Evolutionary conservation across 2,797 vertebrate species (phyloP).

Genomic region (Melopsittacus undulatus): DNA sequence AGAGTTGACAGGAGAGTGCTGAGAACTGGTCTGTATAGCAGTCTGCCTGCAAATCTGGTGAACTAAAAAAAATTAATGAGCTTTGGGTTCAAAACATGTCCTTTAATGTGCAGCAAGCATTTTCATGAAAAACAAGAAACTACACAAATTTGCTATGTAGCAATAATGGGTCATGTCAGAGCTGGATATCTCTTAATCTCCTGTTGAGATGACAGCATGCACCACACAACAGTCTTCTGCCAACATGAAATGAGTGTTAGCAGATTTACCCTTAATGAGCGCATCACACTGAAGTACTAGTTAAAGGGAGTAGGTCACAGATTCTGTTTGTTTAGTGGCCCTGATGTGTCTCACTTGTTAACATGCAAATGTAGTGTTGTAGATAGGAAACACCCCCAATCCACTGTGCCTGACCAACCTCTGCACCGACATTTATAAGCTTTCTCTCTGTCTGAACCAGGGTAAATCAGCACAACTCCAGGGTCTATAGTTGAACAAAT

Average conservation of each 20-base stretch:
- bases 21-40: slow-evolving; percentile 16
- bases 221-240: slow-evolving; percentile 27
- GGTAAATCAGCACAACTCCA: background rate
- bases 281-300: slow-evolving; percentile 49
- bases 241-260: slow-evolving; percentile 53
- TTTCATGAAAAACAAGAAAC: slow-evolving; percentile 63
- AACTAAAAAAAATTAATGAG: slow-evolving; percentile 69
- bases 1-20: slow-evolving; percentile 2
- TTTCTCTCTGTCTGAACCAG: background rate
- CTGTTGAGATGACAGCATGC: slow-evolving; percentile 64
- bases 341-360: background rate
- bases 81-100: slow-evolving; percentile 60
- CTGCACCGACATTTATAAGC: background rate
- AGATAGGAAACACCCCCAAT: background rate
- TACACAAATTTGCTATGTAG: slow-evolving; percentile 65
- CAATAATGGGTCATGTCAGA: slow-evolving; percentile 48
- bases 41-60: slow-evolving; percentile 43
- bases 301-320: slow-evolving; percentile 65
- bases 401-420: background rate
- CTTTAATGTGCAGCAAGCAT: slow-evolving; percentile 67
- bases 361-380: background rate
- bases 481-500: background rate
- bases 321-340: slow-evolving; percentile 57
- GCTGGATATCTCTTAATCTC: slow-evolving; percentile 56
- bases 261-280: slow-evolving; percentile 72